phyloP scores from a whole-genome alignment of 1,140 invertebrate species.

The Drosophila lacertosa region DNA sequence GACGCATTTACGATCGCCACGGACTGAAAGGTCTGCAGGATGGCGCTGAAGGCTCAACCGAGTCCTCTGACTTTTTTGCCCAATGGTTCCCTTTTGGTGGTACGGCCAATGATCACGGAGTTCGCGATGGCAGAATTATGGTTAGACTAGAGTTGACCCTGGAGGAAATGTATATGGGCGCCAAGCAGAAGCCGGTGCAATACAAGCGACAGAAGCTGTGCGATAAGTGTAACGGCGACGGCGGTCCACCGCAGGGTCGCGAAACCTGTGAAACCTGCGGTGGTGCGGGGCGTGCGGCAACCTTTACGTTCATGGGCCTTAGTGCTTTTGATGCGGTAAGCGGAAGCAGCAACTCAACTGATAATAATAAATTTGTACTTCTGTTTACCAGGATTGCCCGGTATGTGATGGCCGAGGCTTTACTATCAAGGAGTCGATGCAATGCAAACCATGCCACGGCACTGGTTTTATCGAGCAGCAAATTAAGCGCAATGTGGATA shows the following conservation, averaged over 20 bases:
- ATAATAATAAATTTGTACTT: background rate
- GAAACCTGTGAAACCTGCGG: constrained; percentile 57
- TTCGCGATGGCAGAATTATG: constrained; percentile 63
- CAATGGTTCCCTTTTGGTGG: constrained; percentile 85
- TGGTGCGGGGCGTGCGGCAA: constrained; percentile 58
- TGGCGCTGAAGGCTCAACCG: constrained; percentile 86
- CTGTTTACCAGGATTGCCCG: constrained; percentile 85
- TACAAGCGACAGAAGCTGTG: constrained; percentile 94
- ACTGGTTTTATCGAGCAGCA: constrained; percentile 91
- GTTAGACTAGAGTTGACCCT: constrained; percentile 89
- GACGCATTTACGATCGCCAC: constrained; percentile 90
- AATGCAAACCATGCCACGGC: constrained; percentile 92
- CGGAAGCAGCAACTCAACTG: background rate
- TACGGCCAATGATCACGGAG: constrained; percentile 61
- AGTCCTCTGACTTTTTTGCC: constrained; percentile 86
- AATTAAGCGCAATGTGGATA: constrained; percentile 94
- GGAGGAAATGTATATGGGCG: constrained; percentile 96
- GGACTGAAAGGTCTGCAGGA: constrained; percentile 92
- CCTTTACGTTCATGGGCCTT: constrained; percentile 69
- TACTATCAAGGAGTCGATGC: constrained; percentile 91
- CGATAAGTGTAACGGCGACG: constrained; percentile 91
- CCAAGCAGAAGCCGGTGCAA: constrained; percentile 91
- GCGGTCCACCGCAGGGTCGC: constrained; percentile 88
- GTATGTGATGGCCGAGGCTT: constrained; percentile 89
- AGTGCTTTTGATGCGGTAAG: constrained; percentile 68